These are phyloP conservation scores for Drosophila lacteicornis DNA, from an alignment of 1,140 invertebrate species.

Conservation along the genomic window DNA sequence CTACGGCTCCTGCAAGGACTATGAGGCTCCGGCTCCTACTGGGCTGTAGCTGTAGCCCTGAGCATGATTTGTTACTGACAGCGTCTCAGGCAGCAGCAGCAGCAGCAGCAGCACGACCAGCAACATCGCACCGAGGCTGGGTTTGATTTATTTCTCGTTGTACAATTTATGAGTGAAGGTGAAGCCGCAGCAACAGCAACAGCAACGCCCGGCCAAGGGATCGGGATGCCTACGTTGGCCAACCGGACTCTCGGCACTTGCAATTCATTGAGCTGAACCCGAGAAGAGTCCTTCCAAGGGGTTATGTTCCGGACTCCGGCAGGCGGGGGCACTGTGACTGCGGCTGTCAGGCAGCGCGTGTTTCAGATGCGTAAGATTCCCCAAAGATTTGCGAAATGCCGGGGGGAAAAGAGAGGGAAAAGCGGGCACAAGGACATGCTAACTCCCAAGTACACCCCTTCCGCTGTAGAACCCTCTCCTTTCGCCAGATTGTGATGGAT, in stretches of 20 bases:
- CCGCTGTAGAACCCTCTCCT: constrained; percentile 22
- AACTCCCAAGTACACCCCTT: constrained; percentile 20
- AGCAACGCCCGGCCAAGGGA: constrained; percentile 21
- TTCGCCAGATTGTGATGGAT: constrained; percentile 47
- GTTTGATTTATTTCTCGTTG: constrained; percentile 81
- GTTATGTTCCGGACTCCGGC: constrained; percentile 51
- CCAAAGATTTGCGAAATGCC: constrained; percentile 67
- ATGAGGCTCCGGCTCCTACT: constrained; percentile 52
- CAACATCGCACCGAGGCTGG: constrained; percentile 46
- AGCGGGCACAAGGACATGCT: constrained; percentile 28
- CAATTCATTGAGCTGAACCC: constrained; percentile 37
- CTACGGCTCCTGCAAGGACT: constrained; percentile 11
- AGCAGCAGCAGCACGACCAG: neutral
- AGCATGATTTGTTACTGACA: constrained; percentile 83
- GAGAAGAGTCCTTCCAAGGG: constrained; percentile 57
- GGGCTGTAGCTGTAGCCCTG: constrained; percentile 70
- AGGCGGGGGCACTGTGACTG: constrained; percentile 24
- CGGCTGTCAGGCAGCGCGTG: constrained; percentile 58
- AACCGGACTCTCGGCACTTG: constrained; percentile 40
- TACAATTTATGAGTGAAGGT: constrained; percentile 84
- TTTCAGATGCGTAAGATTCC: constrained; percentile 77
- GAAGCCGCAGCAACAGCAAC: constrained; percentile 52
- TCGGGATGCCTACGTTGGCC: constrained; percentile 13
- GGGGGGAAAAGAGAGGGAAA: constrained; percentile 7
- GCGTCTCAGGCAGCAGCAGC: constrained; percentile 71